Evolutionary conservation across 2,113 vertebrate species (phyloP), one percentile per base, ranked within the genome.

Genomic region (Sula dactylatra): DNA sequence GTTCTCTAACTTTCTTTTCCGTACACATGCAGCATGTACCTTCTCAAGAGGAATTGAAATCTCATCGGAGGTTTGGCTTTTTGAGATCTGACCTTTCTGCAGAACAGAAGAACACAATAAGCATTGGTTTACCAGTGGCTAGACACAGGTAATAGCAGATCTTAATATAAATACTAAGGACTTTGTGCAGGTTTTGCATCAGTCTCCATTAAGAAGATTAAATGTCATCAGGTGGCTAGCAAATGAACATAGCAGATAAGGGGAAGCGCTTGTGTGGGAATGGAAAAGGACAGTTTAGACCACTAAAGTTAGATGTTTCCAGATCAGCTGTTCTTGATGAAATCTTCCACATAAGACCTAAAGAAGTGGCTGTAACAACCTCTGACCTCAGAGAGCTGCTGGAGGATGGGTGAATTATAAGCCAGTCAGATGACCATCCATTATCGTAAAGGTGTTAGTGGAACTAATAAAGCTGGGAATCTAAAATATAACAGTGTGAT

Each of bases 71-170:
- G 25, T 70, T 80, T 91, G 81, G 4, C 10, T 66, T 94, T 80
- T 82, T 1, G 3, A 82, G 66, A 73, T 27, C 14, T 44, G 32
- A 81, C 11, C 42, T 16, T 82, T 82, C 45, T 84, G 29, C 45
- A 87, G 73, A 71, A 79, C 4, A 7, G 21, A 67, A 16, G 44
- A 70, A 54, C 13, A 49, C 10, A 4, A 31, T 12, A 78, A 73
- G 44, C 0, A 1, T 24, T 31, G 32, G 25, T 83, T 86, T 85
- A 45, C 0, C 0, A 2, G 6, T 66, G 19, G 16, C 55, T 42
- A 66, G 64, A 65, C 22, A 38, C 8, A 83, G 19, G 78, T 54
- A 62, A 72, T 7, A 81, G 13, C 7, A 17, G 32, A 70, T 44
- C 3, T 72, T 62, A 24, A 34, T 58, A 31, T 24, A n/a, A 80